A percentile compares a stretch with the other conserved stretches of the same genome.
Conservation (phyloP, 2,888 invertebrate genomes). For the Zeuzera pyrina region DNA sequence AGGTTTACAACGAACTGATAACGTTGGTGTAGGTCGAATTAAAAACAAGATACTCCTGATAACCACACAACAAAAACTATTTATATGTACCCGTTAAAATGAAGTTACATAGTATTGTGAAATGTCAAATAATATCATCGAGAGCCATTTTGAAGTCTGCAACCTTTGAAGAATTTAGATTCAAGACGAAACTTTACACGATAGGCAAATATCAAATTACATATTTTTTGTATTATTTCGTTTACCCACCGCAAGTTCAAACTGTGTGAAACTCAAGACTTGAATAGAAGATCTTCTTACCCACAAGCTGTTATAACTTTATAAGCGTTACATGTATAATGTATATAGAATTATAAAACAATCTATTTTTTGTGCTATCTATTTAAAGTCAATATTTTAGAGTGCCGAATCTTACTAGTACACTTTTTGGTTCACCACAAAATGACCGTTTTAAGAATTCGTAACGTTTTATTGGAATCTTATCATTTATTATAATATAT, state of each 20-base stretch:
- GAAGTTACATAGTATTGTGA: conserved; percentile 1
- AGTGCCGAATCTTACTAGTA: no score
- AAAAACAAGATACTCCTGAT: conserved; percentile 39
- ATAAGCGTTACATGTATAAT: no score
- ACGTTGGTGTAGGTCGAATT: conserved; percentile 56
- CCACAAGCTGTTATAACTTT: no score
- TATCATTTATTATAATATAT: no score
- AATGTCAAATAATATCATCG: conserved; percentile 4
- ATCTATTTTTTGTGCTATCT: no score
- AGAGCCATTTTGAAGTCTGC: no score
- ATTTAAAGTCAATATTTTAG: no score
- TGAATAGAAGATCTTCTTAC: conserved; percentile 44
- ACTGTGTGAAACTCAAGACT: conserved; percentile 46
- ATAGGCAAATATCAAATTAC: conserved; percentile 42
- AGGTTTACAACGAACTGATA: conserved; percentile 35
- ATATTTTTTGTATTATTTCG: conserved; percentile 34
- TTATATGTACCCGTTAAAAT: neutral
- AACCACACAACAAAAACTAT: neutral
- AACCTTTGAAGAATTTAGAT: conserved; percentile 42
- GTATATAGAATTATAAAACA: no score
- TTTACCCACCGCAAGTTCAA: conserved; percentile 48
- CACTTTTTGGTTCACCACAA: no score
- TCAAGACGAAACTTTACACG: conserved; percentile 58
- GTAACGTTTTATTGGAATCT: no score
- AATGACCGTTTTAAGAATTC: no score